Evolutionary conservation across 2,888 invertebrate species (phyloP).

Genomic region (Chydorus sphaericus): DNA sequence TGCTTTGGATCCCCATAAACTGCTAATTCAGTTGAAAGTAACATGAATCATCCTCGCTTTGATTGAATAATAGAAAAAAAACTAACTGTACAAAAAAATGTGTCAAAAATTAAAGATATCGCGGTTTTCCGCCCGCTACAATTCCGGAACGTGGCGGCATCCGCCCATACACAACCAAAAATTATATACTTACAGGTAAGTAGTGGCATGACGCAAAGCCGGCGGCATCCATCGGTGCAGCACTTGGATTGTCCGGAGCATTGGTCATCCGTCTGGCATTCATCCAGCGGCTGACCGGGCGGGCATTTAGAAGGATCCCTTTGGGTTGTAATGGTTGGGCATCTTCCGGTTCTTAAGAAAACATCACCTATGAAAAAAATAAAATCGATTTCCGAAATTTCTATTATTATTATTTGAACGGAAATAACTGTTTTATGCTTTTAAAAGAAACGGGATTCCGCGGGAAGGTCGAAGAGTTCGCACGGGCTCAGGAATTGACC

Average conservation of each 20-base stretch:
- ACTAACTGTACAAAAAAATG: no score
- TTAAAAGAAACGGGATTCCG: not conserved
- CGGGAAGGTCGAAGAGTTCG: not conserved
- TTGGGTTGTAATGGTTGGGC: slow-evolving; percentile 12
- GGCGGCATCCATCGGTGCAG: slow-evolving; percentile 75
- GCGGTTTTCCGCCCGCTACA: no score
- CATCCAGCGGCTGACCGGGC: slow-evolving; percentile 21
- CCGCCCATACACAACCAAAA: no score
- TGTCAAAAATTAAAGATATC: not conserved
- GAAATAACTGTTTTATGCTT: not conserved
- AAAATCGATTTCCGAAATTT: no score
- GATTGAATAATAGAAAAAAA: not conserved
- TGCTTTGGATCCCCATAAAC: no score
- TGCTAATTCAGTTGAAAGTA: no score
- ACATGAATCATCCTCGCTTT: not conserved
- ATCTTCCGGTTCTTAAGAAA: slow-evolving; percentile 6
- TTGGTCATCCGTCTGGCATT: slow-evolving; percentile 59
- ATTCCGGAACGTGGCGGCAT: no score
- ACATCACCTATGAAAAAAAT: not conserved
- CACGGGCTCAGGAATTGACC: not conserved
- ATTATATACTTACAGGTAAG: slow-evolving; percentile 40
- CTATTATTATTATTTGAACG: no score
- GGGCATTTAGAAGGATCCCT: slow-evolving; percentile 8
- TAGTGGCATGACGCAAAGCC: slow-evolving; percentile 57
- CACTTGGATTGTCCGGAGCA: slow-evolving; percentile 56